A percentile compares a stretch with the other conserved stretches of the same genome.
These are phyloP conservation scores for Zingel zingel DNA, from an alignment of 2,113 vertebrate species.

Conservation along the genomic window DNA sequence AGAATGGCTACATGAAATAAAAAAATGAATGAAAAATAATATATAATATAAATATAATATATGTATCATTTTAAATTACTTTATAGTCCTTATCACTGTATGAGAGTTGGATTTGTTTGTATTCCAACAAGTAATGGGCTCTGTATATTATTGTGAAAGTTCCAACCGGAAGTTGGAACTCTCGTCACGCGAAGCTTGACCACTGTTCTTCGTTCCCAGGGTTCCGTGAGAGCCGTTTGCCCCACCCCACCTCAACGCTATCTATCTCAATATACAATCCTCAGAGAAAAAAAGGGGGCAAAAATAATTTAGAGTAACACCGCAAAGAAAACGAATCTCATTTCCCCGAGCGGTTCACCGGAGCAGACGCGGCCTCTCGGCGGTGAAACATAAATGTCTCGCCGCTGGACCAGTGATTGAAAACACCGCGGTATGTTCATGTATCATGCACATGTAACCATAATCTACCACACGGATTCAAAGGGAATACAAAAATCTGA, in stretches of 20 bases:
- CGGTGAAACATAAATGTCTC: conserved; percentile 59
- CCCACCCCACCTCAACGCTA: conserved; percentile 89
- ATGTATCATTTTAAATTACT: too few species aligned
- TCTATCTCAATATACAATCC: conserved; percentile 84
- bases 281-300: conserved; percentile 81
- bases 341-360: conserved; percentile 47
- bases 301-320: conserved; percentile 74
- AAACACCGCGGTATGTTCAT: conserved; percentile 79
- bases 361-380: conserved; percentile 63
- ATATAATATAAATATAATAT: too few species aligned
- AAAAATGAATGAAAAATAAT: too few species aligned
- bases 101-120: too few species aligned
- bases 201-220: conserved; percentile 82
- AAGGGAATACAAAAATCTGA: conserved; percentile 77
- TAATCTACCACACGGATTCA: conserved; percentile 78
- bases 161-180: neutral
- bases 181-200: conserved; percentile 47
- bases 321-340: conserved; percentile 58
- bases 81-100: too few species aligned
- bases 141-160: conserved; percentile 49
- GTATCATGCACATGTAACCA: conserved; percentile 84
- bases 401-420: conserved; percentile 72
- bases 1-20: too few species aligned
- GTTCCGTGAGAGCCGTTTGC: conserved; percentile 90
- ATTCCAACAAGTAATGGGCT: too few species aligned